Percentiles rank a stretch among this genome's conserved stretches.
phyloP scores from a whole-genome alignment of 2,797 vertebrate genomes.

The Argya squamiceps region DNA sequence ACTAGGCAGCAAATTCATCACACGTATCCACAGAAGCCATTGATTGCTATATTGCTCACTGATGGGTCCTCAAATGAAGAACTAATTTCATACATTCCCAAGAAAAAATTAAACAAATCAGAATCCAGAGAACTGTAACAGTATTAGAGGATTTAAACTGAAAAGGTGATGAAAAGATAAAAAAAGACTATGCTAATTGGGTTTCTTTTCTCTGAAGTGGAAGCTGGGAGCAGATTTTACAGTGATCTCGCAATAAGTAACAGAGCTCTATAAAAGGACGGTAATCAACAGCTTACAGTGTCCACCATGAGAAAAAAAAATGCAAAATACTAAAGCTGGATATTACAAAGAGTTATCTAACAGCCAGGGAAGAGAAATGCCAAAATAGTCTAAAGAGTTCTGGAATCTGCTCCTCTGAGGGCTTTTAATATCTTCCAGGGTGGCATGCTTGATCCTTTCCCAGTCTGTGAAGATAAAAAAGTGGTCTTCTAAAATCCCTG shows the following conservation, averaged over 20 bases:
- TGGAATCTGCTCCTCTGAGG: not conserved
- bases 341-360: not conserved
- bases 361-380: not conserved
- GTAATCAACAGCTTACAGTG: not conserved
- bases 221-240: not conserved
- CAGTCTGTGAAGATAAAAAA: not conserved
- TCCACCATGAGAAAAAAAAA: not conserved
- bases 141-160: not conserved
- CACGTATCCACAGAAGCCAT: not conserved
- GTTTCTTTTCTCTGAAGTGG: not conserved
- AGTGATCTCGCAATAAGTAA: not conserved
- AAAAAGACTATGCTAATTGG: not conserved
- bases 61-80: not conserved
- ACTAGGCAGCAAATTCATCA: not conserved
- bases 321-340: not conserved
- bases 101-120: not conserved
- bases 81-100: not conserved
- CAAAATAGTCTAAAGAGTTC: not conserved
- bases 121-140: not conserved
- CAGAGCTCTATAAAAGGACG: not conserved
- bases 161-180: not conserved
- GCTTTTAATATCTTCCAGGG: conserved; percentile 37
- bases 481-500: not conserved
- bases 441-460: conserved; percentile 24
- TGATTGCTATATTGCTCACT: not conserved